Evolutionary conservation across 2,888 invertebrate species (phyloP).

Genomic region (Cistogaster globosa): DNA sequence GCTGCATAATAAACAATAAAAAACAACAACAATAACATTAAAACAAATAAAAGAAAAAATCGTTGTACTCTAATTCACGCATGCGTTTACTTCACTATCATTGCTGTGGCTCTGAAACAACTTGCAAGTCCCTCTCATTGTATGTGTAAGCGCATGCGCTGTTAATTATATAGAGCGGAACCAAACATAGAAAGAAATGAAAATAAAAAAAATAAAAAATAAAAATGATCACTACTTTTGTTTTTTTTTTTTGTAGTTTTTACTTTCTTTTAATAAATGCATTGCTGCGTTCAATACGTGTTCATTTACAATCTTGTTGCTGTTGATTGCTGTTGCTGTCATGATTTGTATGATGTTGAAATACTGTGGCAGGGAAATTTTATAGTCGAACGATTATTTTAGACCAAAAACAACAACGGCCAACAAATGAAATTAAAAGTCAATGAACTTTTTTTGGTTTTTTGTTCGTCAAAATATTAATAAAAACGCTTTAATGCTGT

Average conservation of each 20-base stretch:
- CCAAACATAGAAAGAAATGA: slow-evolving; percentile 53
- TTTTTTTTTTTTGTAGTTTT: slow-evolving; percentile 27
- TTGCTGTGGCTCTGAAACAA: not conserved
- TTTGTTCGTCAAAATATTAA: not conserved
- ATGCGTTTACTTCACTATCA: slow-evolving; percentile 15
- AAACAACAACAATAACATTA: not conserved
- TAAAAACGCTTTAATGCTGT: slow-evolving; percentile 5
- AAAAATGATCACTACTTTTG: slow-evolving; percentile 3
- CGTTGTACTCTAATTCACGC: slow-evolving; percentile 62
- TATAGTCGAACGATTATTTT: slow-evolving; percentile 22
- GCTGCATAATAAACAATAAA: slow-evolving; percentile 27
- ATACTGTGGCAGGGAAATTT: slow-evolving; percentile 68
- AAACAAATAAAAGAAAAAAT: not conserved
- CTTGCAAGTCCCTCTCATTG: slow-evolving; percentile 24
- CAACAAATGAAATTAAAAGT: slow-evolving; percentile 35
- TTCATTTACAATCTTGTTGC: not conserved
- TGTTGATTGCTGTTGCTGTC: not conserved
- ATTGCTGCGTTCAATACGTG: slow-evolving; percentile 40
- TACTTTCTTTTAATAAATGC: slow-evolving; percentile 68
- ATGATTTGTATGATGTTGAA: slow-evolving; percentile 62
- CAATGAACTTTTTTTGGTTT: slow-evolving; percentile 37
- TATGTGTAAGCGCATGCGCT: slow-evolving; percentile 34
- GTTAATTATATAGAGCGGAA: slow-evolving; percentile 63
- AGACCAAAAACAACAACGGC: not conserved
- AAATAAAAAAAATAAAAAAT: not conserved